Evolutionary conservation across 2,113 vertebrate genomes (phyloP).

Genomic region (Hymenochirus boettgeri): DNA sequence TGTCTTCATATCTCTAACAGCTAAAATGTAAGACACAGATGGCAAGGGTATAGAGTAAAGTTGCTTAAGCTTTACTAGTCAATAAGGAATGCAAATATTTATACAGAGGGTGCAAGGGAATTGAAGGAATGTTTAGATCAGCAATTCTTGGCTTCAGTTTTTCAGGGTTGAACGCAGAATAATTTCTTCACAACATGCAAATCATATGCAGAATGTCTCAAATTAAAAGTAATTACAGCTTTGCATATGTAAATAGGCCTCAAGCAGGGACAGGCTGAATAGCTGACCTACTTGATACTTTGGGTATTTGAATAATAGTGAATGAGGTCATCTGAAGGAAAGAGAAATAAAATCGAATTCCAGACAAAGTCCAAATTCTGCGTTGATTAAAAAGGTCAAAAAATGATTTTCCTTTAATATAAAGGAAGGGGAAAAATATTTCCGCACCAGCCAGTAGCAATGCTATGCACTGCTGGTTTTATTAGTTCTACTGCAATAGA

Average conservation of each 20-base stretch:
- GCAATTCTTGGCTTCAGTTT: not conserved
- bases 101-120: not conserved
- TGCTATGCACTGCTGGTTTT: too few species aligned
- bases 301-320: not conserved
- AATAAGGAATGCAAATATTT: not conserved
- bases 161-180: not conserved
- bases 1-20: slow-evolving; percentile 1
- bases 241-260: slow-evolving; percentile 11
- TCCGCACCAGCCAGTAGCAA: too few species aligned
- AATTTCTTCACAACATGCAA: not conserved
- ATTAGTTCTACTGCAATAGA: too few species aligned
- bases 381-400: too few species aligned
- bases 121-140: not conserved
- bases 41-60: too few species aligned
- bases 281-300: not conserved
- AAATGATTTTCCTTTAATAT: too few species aligned
- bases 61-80: too few species aligned
- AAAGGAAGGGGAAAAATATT: too few species aligned
- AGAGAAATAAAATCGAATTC: not conserved
- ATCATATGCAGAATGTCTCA: slow-evolving; percentile 1
- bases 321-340: not conserved
- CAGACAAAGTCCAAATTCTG: too few species aligned
- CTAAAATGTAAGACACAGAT: too few species aligned
- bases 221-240: slow-evolving; percentile 13
- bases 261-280: slow-evolving; percentile 2